phyloP scores from a whole-genome alignment of 2,113 vertebrate species.

The Pygoscelis adeliae region DNA sequence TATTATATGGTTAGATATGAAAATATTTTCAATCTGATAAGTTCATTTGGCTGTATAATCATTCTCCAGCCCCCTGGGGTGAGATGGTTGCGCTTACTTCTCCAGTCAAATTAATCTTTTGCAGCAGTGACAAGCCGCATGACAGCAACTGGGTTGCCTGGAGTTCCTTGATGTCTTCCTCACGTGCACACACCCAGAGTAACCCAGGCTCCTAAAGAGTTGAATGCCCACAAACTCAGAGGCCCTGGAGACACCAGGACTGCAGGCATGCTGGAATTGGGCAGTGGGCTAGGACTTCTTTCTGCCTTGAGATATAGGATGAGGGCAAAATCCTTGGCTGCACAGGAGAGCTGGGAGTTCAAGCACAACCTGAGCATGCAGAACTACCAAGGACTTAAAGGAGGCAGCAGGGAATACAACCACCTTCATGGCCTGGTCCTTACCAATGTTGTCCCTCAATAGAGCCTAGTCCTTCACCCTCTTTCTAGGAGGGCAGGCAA shows the following conservation, averaged over 20 bases:
- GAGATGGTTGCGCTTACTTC: neutral
- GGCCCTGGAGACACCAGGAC: neutral
- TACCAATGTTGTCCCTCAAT: neutral
- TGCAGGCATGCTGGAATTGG: fast-evolving
- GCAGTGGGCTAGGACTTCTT: neutral
- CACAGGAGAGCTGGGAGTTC: neutral
- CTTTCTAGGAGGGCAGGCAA: neutral
- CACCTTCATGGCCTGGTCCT: neutral
- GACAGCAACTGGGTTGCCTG: neutral
- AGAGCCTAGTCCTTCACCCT: neutral
- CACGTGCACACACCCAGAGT: fast-evolving
- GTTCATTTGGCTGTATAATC: neutral
- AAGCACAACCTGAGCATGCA: neutral
- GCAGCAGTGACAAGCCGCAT: neutral
- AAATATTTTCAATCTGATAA: neutral
- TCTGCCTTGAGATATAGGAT: neutral
- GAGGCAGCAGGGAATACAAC: neutral
- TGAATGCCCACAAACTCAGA: neutral
- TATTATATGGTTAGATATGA: neutral
- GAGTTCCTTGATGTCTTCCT: neutral
- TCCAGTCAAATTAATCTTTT: neutral
- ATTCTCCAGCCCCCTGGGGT: neutral
- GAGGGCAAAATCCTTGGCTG: neutral
- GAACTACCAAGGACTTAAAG: neutral
- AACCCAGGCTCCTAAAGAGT: neutral